phyloP scores from a whole-genome alignment of 2,113 vertebrate genomes.

The Alethe diademata region DNA sequence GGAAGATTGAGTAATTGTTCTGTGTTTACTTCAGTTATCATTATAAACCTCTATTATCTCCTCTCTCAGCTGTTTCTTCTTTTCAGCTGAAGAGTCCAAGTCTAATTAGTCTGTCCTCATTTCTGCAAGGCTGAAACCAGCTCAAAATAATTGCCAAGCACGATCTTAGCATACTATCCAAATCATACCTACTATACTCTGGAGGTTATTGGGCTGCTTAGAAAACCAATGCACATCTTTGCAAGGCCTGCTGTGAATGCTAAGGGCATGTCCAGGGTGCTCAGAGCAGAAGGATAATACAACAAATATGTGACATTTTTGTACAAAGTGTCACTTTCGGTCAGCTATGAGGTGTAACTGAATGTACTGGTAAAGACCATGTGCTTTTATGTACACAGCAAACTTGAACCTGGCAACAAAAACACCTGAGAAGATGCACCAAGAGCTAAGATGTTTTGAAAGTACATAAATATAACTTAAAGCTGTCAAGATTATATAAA shows the following conservation, averaged over 20 bases:
- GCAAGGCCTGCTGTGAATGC: background rate
- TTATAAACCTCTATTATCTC: slow-evolving; percentile 23
- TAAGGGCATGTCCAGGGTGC: background rate
- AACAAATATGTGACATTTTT: background rate
- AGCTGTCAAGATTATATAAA: background rate
- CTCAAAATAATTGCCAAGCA: slow-evolving; percentile 29
- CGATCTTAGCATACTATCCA: background rate
- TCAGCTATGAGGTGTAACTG: background rate
- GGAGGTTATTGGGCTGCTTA: background rate
- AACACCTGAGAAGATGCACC: background rate
- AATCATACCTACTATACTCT: background rate
- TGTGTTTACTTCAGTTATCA: slow-evolving; percentile 37
- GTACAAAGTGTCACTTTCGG: background rate
- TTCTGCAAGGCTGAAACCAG: slow-evolving; percentile 35
- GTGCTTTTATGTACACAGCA: background rate
- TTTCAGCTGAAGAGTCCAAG: slow-evolving; percentile 3
- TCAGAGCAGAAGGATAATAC: background rate
- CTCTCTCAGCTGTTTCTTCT: slow-evolving; percentile 15
- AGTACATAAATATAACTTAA: background rate
- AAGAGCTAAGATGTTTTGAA: background rate
- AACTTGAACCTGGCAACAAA: background rate
- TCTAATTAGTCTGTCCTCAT: slow-evolving; percentile 37
- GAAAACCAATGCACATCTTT: background rate
- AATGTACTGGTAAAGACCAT: background rate
- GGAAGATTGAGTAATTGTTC: slow-evolving; percentile 19